phyloP scores from a whole-genome alignment of 2,888 invertebrate genomes.

The Cryptus armator region DNA sequence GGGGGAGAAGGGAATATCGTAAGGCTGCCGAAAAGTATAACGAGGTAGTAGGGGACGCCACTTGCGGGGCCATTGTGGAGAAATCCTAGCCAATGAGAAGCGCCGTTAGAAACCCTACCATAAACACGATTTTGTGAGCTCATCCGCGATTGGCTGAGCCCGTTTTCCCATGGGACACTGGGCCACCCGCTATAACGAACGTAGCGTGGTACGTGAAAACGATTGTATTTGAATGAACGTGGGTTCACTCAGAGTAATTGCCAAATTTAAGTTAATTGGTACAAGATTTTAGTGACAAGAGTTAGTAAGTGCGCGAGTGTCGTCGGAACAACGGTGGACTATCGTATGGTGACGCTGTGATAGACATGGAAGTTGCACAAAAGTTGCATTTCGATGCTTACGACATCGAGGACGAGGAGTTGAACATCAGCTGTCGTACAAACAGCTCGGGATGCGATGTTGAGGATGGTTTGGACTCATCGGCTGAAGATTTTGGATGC shows the following conservation, averaged over 20 bases:
- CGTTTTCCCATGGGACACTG: constrained; percentile 71
- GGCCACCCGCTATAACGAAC: constrained; percentile 81
- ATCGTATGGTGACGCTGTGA: constrained; percentile 57
- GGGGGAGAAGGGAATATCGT: constrained; percentile 36
- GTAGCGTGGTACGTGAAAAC: constrained; percentile 74
- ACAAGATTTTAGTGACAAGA: constrained; percentile 52
- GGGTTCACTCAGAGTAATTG: constrained; percentile 62
- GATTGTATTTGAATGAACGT: constrained; percentile 78
- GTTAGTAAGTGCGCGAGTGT: constrained; percentile 50
- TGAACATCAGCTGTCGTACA: constrained; percentile 86
- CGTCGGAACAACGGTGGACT: constrained; percentile 31
- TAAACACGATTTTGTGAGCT: constrained; percentile 52
- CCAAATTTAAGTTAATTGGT: constrained; percentile 65
- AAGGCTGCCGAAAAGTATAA: constrained; percentile 60
- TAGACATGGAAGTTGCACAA: constrained; percentile 81
- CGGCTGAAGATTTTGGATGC: constrained; percentile 87
- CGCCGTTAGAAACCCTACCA: constrained; percentile 55
- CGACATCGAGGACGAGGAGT: constrained; percentile 86
- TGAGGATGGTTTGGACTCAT: constrained; percentile 88
- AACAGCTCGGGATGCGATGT: constrained; percentile 88
- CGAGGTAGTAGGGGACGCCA: constrained; percentile 68
- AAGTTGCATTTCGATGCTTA: constrained; percentile 83
- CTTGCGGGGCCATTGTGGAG: constrained; percentile 62
- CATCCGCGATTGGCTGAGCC: constrained; percentile 70
- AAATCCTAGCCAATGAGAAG: constrained; percentile 71